These are phyloP conservation scores for Theristicus caerulescens DNA, from an alignment of 2,113 vertebrate species.

Conservation along the genomic window DNA sequence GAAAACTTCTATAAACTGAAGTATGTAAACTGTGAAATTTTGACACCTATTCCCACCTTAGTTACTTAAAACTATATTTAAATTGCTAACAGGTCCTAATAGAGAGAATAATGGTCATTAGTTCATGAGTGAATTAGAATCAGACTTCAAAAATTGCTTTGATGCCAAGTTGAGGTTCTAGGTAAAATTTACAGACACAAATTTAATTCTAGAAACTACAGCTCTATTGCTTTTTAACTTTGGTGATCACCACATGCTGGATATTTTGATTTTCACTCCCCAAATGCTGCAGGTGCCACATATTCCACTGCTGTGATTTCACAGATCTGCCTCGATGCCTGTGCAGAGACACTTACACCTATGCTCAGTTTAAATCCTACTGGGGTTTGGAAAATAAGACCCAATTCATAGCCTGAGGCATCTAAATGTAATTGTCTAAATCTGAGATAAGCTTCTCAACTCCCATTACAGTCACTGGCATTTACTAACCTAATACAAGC, in stretches of 20 bases:
- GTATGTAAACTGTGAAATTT: neutral
- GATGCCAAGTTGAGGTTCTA: neutral
- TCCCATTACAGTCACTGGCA: neutral
- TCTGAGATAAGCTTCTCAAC: neutral
- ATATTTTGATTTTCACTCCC: neutral
- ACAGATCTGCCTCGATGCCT: neutral
- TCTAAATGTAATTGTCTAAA: neutral
- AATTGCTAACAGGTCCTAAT: neutral
- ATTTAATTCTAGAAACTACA: neutral
- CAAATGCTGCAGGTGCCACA: neutral
- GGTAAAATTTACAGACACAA: neutral
- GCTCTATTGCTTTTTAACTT: neutral
- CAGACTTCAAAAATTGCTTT: neutral
- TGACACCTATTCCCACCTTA: neutral
- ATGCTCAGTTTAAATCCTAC: neutral
- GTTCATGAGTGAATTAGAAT: neutral
- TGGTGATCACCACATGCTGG: neutral
- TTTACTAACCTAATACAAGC: neutral
- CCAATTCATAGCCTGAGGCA: neutral
- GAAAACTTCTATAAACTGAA: neutral
- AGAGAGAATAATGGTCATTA: neutral
- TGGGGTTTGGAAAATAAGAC: neutral
- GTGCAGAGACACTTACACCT: neutral
- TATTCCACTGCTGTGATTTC: neutral
- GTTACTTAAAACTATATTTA: neutral